phyloP scores from a whole-genome alignment of 2,888 invertebrate genomes.

The Junonia oenone region DNA sequence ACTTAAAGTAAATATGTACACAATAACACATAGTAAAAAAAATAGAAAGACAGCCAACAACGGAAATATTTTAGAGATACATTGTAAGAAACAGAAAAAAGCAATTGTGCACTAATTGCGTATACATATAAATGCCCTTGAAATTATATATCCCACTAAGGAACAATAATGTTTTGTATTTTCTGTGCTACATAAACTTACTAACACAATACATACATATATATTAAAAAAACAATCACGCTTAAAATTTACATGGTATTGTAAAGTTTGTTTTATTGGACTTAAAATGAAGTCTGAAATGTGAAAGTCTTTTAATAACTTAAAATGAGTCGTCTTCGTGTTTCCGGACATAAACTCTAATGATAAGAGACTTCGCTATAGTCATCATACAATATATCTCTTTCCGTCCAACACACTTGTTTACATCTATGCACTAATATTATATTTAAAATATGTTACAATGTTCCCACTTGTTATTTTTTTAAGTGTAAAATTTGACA shows the following conservation, averaged over 20 bases:
- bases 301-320: slow-evolving; percentile 8
- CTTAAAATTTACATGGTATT: slow-evolving; percentile 8
- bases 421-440: slow-evolving; percentile 74
- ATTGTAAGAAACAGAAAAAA: slow-evolving; percentile 56
- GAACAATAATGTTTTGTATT: slow-evolving; percentile 62
- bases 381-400: slow-evolving; percentile 69
- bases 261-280: slow-evolving; percentile 13
- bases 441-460: slow-evolving; percentile 78
- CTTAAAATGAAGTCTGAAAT: neutral
- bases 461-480: slow-evolving; percentile 78
- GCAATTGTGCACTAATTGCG: slow-evolving; percentile 51
- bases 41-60: slow-evolving; percentile 45
- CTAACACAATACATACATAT: slow-evolving; percentile 34
- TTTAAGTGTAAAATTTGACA: slow-evolving; percentile 52
- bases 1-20: slow-evolving; percentile 46
- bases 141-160: slow-evolving; percentile 47
- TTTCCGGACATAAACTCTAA: slow-evolving; percentile 45
- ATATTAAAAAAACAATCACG: slow-evolving; percentile 26
- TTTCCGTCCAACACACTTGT: slow-evolving; percentile 54
- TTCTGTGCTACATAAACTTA: slow-evolving; percentile 61
- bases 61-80: slow-evolving; percentile 49
- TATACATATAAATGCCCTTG: slow-evolving; percentile 70
- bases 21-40: slow-evolving; percentile 39
- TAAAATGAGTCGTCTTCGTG: slow-evolving; percentile 20
- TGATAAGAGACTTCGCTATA: slow-evolving; percentile 67